Conservation (phyloP, 2,113 vertebrate species). For the Pampusana beccarii region DNA sequence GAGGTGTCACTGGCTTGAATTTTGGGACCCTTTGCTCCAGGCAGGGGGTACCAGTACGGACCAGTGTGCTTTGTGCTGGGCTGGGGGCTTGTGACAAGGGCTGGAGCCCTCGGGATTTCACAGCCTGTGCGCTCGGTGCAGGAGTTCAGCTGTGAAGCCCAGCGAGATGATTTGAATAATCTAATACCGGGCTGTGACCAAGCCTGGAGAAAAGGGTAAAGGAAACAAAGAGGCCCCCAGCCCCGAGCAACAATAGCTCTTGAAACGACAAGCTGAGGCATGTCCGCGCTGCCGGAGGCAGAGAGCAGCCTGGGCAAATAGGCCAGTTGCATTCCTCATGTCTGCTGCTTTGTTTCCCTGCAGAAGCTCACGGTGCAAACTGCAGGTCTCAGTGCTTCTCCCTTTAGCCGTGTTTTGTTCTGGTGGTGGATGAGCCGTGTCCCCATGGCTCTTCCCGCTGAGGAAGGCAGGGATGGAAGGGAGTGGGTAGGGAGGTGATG, state of each 20-base stretch:
- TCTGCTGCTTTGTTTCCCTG: conserved; percentile 60
- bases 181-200: conserved; percentile 56
- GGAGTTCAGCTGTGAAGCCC: conserved; percentile 17
- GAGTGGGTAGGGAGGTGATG: not conserved
- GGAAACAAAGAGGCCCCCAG: conserved; percentile 65
- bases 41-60: not conserved
- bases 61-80: not conserved
- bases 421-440: not conserved
- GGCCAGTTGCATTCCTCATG: conserved; percentile 56
- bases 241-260: conserved; percentile 59
- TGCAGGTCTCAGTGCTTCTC: conserved; percentile 31
- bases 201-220: conserved; percentile 50
- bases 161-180: conserved; percentile 47
- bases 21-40: fast-evolving
- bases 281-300: conserved; percentile 39
- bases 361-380: conserved; percentile 26
- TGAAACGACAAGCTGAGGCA: conserved; percentile 50
- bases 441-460: not conserved
- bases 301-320: conserved; percentile 27
- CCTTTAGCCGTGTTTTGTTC: not conserved
- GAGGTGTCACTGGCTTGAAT: not conserved
- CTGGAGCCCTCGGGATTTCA: not conserved
- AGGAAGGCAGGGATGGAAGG: not conserved
- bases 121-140: not conserved
- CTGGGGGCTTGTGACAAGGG: fast-evolving